Conservation (phyloP, 2,113 vertebrate genomes). For the Phocoena phocoena region DNA sequence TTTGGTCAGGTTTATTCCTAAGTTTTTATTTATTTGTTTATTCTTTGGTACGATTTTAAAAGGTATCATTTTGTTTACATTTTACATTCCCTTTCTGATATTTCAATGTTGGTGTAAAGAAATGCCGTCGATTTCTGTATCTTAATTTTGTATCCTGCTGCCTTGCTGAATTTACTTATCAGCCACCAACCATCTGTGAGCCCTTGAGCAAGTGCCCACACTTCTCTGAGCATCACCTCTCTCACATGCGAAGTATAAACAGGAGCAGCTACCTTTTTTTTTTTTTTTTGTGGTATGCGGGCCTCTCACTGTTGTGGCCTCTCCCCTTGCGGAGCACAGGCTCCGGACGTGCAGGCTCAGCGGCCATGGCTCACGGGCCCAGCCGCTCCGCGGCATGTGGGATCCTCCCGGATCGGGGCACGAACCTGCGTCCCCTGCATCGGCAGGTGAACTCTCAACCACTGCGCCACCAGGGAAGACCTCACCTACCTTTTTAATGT, state of each 20-base stretch:
- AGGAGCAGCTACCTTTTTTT: not conserved
- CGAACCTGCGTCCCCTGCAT: too few species aligned
- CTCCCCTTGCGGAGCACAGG: too few species aligned
- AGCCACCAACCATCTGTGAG: not conserved
- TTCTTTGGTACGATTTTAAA: not conserved
- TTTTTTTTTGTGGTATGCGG: too few species aligned
- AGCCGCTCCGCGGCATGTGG: too few species aligned
- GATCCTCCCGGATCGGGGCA: too few species aligned
- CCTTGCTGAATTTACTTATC: not conserved
- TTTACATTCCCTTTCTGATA: not conserved
- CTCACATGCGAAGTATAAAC: not conserved
- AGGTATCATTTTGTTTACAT: not conserved
- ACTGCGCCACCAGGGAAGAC: too few species aligned
- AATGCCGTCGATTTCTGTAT: not conserved
- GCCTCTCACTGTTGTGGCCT: too few species aligned
- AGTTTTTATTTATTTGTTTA: too few species aligned
- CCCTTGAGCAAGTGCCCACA: not conserved
- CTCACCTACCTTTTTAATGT: not conserved
- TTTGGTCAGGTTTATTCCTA: not conserved
- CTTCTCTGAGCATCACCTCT: not conserved
- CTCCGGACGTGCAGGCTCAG: too few species aligned
- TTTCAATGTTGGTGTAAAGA: not conserved
- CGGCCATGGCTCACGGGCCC: too few species aligned
- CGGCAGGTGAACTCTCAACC: too few species aligned
- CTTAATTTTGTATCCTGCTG: not conserved